A percentile compares a stretch with the other conserved stretches of the same genome.
These are phyloP conservation scores for Polyommatus icarus DNA, from an alignment of 2,888 invertebrate species.

Conservation along the genomic window DNA sequence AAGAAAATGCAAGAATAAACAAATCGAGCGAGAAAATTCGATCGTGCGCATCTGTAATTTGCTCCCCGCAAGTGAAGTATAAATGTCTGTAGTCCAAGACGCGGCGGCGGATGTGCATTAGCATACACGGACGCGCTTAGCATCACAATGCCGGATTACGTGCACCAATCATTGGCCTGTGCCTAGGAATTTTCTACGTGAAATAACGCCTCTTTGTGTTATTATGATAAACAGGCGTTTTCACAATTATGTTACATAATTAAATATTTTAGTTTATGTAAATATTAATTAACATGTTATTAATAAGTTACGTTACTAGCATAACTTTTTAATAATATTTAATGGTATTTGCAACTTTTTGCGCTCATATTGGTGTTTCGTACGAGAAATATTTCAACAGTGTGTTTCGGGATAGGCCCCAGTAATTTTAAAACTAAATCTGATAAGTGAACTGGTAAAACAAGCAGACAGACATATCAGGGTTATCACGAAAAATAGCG, in stretches of 20 bases:
- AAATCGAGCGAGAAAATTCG: neutral
- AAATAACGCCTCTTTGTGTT: constrained; percentile 30
- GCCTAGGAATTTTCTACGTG: constrained; percentile 35
- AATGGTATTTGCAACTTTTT: neutral
- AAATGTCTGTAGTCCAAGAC: constrained; percentile 44
- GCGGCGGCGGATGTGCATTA: constrained; percentile 58
- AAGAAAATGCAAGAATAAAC: constrained; percentile 34
- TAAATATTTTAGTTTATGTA: neutral
- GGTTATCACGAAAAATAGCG: too few species aligned
- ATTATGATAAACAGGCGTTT: neutral
- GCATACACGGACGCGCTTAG: constrained; percentile 62
- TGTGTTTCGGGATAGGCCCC: too few species aligned
- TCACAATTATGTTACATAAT: neutral
- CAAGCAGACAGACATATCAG: too few species aligned
- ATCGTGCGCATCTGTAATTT: constrained; percentile 3
- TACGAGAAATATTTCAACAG: neutral
- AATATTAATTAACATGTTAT: neutral
- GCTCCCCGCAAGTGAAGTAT: constrained; percentile 28
- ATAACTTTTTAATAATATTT: too few species aligned
- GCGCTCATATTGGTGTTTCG: neutral
- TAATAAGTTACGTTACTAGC: too few species aligned
- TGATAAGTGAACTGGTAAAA: too few species aligned
- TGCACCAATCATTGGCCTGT: constrained; percentile 50
- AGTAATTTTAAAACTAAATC: too few species aligned
- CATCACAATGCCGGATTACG: constrained; percentile 63